A percentile compares a stretch with the other conserved stretches of the same genome.
Conservation (phyloP, 2,888 invertebrate genomes). For the Marasmarcha lunaedactyla region DNA sequence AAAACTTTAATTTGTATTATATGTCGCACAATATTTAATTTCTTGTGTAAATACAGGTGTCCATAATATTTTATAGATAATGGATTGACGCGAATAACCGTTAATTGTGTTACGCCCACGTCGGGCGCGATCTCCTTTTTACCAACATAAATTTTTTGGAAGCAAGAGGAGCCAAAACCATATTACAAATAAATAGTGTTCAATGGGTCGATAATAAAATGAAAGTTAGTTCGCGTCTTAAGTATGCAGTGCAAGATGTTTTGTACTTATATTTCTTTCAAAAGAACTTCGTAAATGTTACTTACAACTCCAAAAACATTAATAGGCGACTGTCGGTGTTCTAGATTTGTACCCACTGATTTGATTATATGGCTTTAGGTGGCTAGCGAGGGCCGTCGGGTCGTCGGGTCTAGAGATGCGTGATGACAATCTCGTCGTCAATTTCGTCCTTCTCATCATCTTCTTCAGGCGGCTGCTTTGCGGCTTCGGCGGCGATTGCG, state of each 20-base stretch:
- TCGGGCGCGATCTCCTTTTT: too few species aligned
- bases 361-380: background rate
- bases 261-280: background rate
- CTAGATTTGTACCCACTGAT: background rate
- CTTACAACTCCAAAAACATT: background rate
- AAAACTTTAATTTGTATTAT: too few species aligned
- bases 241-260: background rate
- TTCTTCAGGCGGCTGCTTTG: conserved; percentile 78
- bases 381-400: background rate
- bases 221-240: too few species aligned
- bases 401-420: conserved; percentile 74
- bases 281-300: background rate
- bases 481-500: conserved; percentile 73
- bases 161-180: too few species aligned
- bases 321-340: background rate
- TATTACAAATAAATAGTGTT: too few species aligned
- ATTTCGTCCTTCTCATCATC: conserved; percentile 90
- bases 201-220: too few species aligned
- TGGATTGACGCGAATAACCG: too few species aligned
- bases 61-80: too few species aligned
- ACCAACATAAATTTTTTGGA: too few species aligned
- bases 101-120: too few species aligned
- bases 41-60: too few species aligned
- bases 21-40: too few species aligned
- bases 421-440: conserved; percentile 89